phyloP scores from a whole-genome alignment of 2,113 vertebrate species.

The Aphelocoma coerulescens region DNA sequence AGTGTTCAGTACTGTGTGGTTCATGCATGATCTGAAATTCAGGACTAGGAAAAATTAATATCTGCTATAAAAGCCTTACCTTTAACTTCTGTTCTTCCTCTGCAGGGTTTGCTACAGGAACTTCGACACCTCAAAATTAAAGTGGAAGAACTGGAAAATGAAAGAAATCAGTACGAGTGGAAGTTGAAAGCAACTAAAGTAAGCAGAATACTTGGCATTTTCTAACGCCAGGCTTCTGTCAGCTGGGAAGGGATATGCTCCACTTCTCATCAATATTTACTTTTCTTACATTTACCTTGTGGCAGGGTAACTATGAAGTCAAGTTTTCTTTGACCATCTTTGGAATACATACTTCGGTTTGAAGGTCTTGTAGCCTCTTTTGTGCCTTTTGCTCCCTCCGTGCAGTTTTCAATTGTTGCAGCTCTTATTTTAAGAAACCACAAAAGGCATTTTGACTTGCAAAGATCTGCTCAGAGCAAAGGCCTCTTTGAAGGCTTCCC shows the following conservation, averaged over 20 bases:
- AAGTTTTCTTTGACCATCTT: not conserved
- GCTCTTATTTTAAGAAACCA: not conserved
- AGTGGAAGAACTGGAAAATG: slow-evolving; percentile 92
- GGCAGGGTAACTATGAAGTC: not conserved
- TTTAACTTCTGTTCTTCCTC: not conserved
- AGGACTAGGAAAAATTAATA: not conserved
- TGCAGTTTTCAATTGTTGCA: not conserved
- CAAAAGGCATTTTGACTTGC: not conserved
- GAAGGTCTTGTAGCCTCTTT: not conserved
- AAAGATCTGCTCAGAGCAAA: not conserved
- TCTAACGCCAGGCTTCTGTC: not conserved
- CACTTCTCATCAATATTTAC: not conserved
- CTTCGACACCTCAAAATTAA: slow-evolving; percentile 88
- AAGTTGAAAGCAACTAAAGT: slow-evolving; percentile 94
- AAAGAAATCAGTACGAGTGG: slow-evolving; percentile 90
- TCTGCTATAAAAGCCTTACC: not conserved
- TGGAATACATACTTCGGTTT: not conserved
- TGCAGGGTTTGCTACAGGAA: slow-evolving; percentile 86
- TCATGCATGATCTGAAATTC: not conserved
- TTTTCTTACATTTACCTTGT: not conserved
- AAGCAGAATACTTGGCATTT: slow-evolving; percentile 35
- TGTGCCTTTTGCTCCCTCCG: not conserved
- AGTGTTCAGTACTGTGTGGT: not conserved
- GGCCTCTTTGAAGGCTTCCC: slow-evolving; percentile 58
- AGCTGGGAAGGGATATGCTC: not conserved